phyloP scores from a whole-genome alignment of 2,113 vertebrate species.

The Talpa occidentalis region DNA sequence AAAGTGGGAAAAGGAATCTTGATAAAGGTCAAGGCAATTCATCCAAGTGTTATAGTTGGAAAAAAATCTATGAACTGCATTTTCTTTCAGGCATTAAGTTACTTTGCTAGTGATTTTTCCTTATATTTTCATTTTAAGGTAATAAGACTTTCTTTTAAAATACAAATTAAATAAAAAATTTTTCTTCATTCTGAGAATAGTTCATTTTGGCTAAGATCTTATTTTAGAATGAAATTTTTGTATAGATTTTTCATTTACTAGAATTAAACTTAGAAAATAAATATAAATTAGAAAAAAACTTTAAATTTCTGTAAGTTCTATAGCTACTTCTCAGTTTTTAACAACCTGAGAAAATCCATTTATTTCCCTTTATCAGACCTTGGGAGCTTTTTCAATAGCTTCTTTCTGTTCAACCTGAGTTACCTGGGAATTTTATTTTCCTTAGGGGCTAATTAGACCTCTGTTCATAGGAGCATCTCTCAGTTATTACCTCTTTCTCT shows the following conservation, averaged over 20 bases:
- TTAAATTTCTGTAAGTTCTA: constrained; percentile 14
- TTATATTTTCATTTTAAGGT: constrained; percentile 42
- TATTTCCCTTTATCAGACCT: not conserved
- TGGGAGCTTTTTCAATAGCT: not conserved
- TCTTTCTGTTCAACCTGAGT: constrained; percentile 29
- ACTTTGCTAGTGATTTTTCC: not conserved
- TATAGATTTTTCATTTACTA: not conserved
- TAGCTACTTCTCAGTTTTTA: constrained; percentile 22
- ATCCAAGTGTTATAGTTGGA: not conserved
- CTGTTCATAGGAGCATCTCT: not conserved
- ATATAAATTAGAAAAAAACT: constrained; percentile 1
- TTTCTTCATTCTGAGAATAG: constrained; percentile 3
- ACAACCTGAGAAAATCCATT: not conserved
- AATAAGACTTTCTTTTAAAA: constrained; percentile 15
- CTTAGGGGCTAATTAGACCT: not conserved
- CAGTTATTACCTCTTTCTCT: not conserved
- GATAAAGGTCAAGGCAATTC: constrained; percentile 22
- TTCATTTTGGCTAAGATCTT: constrained; percentile 12
- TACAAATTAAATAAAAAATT: not conserved
- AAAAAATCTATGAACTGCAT: constrained; percentile 14
- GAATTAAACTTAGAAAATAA: constrained; percentile 37
- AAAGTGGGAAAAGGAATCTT: not conserved
- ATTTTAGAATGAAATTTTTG: not conserved
- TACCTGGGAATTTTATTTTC: constrained; percentile 44
- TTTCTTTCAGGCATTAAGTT: constrained; percentile 40